Evolutionary conservation across 2,888 invertebrate species (phyloP), one percentile per base, ranked within the genome.

Genomic region (Agrilus biguttatus): DNA sequence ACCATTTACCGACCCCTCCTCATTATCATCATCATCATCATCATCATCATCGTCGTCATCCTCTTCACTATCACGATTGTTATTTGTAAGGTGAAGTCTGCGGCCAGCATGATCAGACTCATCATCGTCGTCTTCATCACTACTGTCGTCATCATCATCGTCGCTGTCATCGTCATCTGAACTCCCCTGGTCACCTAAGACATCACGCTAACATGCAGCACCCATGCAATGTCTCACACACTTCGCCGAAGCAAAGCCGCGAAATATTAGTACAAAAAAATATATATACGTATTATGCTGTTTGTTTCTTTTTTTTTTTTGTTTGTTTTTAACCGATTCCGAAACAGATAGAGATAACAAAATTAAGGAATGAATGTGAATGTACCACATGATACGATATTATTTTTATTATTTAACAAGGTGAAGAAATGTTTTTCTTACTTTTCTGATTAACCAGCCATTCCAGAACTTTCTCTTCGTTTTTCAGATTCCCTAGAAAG

Each of bases 401-500:
- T 28, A 28, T 28, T 23, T 23, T 8, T 28, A 28, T 5, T 28
- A 10, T 28, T 28, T 8, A 28, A 43, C n/a, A 44, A 41, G 33
- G 28, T 34, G 36, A 43, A 46, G 33, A 44, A 4, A 38, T 42
- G 40, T 45, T 28, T 71, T 75, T 78, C 89, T 89, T 89, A 89
- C 89, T 88, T 86, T 89, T 88, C 77, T 90, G 89, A 75, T 86
- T 83, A 75, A 88, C 77, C 74, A 91, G 83, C 90, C 90, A 91
- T 77, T 86, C 84, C 77, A 91, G 82, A 75, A 91, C 89, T 78
- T 85, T 86, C 73, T 86, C 85, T 80, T 90, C 88, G 69, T 87
- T 83, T 78, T 79, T 86, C 77, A 90, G 86, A 79, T 89, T 83
- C 78, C 89, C 89, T 89, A 81, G 75, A 81, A 75, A 70, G 69